Base-by-base conservation (phyloP, 2,888 invertebrate genomes). In the Hyposoter didymator region DNA sequence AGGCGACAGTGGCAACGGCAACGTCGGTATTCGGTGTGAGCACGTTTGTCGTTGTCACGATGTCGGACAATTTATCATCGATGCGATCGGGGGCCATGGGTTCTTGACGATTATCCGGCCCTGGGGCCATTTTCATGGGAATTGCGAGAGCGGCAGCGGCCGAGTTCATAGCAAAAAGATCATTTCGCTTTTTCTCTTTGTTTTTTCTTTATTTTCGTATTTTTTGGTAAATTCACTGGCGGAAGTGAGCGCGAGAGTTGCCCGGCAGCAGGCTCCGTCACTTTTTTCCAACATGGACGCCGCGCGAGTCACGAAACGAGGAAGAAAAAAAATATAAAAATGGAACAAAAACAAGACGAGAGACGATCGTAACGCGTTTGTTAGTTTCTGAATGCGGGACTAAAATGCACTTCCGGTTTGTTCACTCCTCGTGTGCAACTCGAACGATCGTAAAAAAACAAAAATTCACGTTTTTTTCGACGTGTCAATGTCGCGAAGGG, bases 41-140 rank as follows among this genome's bases (percentile, higher is more conserved):
- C 64, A 76, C 85, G 82, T 79, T 89, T 76, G 84, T 79, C 72
- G 80, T 69, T 86, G 32, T 76, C 39, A 76, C 83, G 80, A 85
- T 75, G 67, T 86, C 85, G 87, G 90, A 76, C 45, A 72, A n/a
- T 84, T 87, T 86, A 45, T 88, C 88, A 69, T 87, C 88, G 82
- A 82, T 88, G 82, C 84, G 89, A 82, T 91, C 91, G 85, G 96
- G 96, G 93, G 96, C 96, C 95, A 96, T 96, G 88, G 96, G 96
- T 95, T 96, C 96, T 95, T 95, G 96, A 95, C 96, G 96, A 95
- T 96, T 96, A 94, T 96, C 96, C 94, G 96, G 96, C 94, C 96
- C 96, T 95, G 96, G 96, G 95, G 96, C 96, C 97, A 97, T 97
- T 95, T 96, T 96, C 95, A 90, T 88, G 79, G 90, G 86, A 85